phyloP scores from a whole-genome alignment of 2,888 invertebrate genomes.

The Leptogaster cylindrica region DNA sequence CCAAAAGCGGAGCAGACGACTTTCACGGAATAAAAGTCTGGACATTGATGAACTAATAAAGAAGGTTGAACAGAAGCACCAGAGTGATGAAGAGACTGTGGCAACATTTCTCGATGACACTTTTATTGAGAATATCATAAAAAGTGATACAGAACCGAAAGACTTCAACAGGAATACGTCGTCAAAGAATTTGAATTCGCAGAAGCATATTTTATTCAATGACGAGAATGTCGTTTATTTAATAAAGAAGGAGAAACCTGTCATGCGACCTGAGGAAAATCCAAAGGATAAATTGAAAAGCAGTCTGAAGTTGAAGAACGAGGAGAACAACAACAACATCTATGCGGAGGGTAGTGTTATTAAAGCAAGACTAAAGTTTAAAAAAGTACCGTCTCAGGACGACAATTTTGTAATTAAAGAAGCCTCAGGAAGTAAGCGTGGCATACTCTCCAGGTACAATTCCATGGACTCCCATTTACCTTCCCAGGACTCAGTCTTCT shows the following conservation, averaged over 20 bases:
- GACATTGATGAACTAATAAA: conserved; percentile 59
- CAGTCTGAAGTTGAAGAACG: conserved; percentile 16
- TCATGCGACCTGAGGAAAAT: conserved; percentile 48
- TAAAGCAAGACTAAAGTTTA: conserved; percentile 44
- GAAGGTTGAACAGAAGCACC: conserved; percentile 52
- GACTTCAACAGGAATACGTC: conserved; percentile 17
- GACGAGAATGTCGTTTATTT: conserved; percentile 61
- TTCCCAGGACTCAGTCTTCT: conserved; percentile 43
- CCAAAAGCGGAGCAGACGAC: conserved; percentile 50
- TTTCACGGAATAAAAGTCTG: conserved; percentile 57
- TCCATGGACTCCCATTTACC: conserved; percentile 39
- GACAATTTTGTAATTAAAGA: conserved; percentile 41
- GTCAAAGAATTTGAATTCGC: conserved; percentile 23
- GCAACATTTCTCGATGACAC: conserved; percentile 53
- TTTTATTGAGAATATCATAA: conserved; percentile 51
- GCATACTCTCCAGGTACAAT: conserved; percentile 46
- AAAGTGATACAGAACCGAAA: conserved; percentile 40
- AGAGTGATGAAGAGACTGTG: conserved; percentile 32
- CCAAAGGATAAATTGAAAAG: conserved; percentile 3
- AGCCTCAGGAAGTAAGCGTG: conserved; percentile 19
- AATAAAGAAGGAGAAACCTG: conserved; percentile 60
- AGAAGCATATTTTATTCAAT: conserved; percentile 60
- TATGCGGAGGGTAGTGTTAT: conserved; percentile 36
- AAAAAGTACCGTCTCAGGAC: conserved; percentile 44
- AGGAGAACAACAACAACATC: conserved; percentile 42